Conservation (phyloP, 2,797 vertebrate genomes). For the Schizothorax lantsangensis region DNA sequence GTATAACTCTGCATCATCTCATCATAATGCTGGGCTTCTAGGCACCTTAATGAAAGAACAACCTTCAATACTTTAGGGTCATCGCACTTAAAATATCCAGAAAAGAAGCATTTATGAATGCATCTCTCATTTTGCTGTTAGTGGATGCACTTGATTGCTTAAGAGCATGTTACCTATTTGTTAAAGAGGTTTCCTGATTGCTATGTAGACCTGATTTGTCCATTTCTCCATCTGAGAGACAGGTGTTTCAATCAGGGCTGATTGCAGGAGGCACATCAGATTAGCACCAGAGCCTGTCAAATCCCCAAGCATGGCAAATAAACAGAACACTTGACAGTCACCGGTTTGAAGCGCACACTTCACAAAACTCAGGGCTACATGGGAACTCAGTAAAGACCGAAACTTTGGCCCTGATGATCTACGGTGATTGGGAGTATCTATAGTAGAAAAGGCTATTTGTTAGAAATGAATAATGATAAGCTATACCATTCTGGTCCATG, state of each 20-base stretch:
- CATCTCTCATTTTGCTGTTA: slow-evolving; percentile 52
- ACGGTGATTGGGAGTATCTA: background rate
- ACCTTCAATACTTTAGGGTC: slow-evolving; percentile 45
- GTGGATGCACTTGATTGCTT: slow-evolving; percentile 65
- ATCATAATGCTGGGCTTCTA: background rate
- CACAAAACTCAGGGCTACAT: slow-evolving; percentile 6
- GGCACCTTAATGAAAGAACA: slow-evolving; percentile 1
- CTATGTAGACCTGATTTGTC: slow-evolving; percentile 62
- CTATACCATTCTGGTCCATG: background rate
- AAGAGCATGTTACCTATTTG: slow-evolving; percentile 61
- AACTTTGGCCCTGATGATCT: background rate
- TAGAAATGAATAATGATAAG: background rate
- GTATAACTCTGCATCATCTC: background rate
- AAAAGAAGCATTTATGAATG: slow-evolving; percentile 44
- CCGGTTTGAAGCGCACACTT: slow-evolving; percentile 22
- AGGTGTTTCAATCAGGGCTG: slow-evolving; percentile 69
- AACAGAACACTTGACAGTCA: slow-evolving; percentile 48
- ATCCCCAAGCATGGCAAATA: slow-evolving; percentile 37
- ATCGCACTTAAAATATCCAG: slow-evolving; percentile 41
- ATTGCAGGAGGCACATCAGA: slow-evolving; percentile 61
- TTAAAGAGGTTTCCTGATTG: slow-evolving; percentile 68
- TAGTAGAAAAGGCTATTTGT: background rate
- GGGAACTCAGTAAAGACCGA: background rate
- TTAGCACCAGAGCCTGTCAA: slow-evolving; percentile 36
- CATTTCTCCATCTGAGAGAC: slow-evolving; percentile 63